Conservation (phyloP, 2,797 vertebrate species). For the Emys orbicularis region DNA sequence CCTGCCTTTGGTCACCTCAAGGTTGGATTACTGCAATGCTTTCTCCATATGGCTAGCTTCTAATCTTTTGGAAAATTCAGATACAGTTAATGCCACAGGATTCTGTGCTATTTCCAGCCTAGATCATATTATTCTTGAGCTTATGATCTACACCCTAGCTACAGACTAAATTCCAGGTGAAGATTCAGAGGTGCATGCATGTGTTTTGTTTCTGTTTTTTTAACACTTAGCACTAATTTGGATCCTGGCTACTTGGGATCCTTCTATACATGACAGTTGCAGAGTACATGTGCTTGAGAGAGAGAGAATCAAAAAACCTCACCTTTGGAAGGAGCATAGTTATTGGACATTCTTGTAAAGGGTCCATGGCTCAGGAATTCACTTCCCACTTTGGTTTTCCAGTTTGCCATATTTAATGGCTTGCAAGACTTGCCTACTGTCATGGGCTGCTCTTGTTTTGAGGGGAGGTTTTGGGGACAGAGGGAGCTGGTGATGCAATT, state of each 20-base stretch:
- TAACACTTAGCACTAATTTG: not conserved
- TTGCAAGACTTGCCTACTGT: not conserved
- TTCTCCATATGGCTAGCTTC: not conserved
- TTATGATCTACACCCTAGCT: not conserved
- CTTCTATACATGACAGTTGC: not conserved
- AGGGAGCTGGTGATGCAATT: not conserved
- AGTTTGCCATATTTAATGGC: not conserved
- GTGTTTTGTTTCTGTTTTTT: not conserved
- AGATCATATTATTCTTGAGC: not conserved
- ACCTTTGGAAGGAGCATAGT: not conserved
- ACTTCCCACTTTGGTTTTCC: not conserved
- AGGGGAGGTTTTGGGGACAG: not conserved
- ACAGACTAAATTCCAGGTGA: not conserved
- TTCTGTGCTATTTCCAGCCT: not conserved
- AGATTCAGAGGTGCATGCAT: not conserved
- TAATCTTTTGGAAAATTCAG: not conserved
- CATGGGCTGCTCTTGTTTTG: not conserved
- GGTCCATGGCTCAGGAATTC: not conserved
- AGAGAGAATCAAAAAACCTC: not conserved
- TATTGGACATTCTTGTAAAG: not conserved
- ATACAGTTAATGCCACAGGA: not conserved
- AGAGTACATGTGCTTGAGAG: not conserved
- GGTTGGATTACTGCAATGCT: accelerated
- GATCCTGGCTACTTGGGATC: not conserved
- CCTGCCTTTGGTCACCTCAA: not conserved